A percentile compares a stretch with the other conserved stretches of the same genome.
Evolutionary conservation across 2,888 invertebrate species (phyloP).

Genomic region (Deladenus siricidicola): DNA sequence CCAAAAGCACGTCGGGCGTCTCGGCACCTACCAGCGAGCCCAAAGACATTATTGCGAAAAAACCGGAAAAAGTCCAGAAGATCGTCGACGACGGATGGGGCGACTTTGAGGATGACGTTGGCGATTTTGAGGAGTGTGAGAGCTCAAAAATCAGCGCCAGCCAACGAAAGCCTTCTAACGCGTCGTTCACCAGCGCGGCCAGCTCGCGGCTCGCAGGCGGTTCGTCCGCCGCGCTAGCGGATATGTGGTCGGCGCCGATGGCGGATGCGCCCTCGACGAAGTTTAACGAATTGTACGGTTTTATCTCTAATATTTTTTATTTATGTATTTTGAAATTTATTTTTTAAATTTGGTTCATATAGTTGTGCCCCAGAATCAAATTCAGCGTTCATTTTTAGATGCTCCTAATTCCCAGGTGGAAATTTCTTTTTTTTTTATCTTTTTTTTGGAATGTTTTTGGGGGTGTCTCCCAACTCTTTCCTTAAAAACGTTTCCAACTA

Average conservation of each 20-base stretch:
- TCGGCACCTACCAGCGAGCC: not conserved
- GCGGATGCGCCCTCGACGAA: not conserved
- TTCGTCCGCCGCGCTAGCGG: not conserved
- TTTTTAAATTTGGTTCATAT: no score
- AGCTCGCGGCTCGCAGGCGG: not conserved
- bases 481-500: no score
- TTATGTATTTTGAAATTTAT: no score
- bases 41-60: not conserved
- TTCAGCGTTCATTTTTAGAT: no score
- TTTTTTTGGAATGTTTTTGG: no score
- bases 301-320: no score
- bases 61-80: conserved; percentile 20
- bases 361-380: not conserved
- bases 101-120: conserved; percentile 19
- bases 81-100: conserved; percentile 16
- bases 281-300: no score
- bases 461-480: no score
- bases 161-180: not conserved
- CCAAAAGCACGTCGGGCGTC: not conserved
- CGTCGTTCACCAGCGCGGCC: not conserved
- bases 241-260: not conserved
- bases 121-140: conserved; percentile 15
- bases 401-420: no score
- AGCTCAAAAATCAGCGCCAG: not conserved
- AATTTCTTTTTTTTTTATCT: no score